Evolutionary conservation across 1,140 invertebrate genomes (phyloP).

Genomic region (Acromyrmex heyeri): DNA sequence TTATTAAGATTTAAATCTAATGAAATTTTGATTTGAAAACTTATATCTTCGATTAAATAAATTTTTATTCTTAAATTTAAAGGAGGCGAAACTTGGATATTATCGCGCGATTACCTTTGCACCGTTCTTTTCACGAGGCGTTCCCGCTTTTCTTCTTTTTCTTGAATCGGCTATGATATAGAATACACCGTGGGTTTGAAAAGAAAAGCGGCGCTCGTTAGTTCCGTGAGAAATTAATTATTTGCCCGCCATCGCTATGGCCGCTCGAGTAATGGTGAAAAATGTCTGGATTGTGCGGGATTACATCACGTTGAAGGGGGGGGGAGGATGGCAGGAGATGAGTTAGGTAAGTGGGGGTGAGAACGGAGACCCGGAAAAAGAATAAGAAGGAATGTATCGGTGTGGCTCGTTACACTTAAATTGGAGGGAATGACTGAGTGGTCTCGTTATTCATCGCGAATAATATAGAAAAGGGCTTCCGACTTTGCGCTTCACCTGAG

Average conservation of each 20-base stretch:
- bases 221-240: slow-evolving; percentile 87
- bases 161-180: slow-evolving; percentile 55
- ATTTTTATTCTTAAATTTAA: slow-evolving; percentile 4
- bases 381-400: slow-evolving; percentile 87
- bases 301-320: slow-evolving; percentile 81
- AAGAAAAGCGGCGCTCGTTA: slow-evolving; percentile 84
- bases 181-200: slow-evolving; percentile 68
- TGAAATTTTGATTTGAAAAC: not conserved
- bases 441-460: slow-evolving; percentile 86
- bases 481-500: slow-evolving; percentile 64
- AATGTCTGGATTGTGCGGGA: slow-evolving; percentile 86
- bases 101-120: slow-evolving; percentile 31
- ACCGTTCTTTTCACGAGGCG: slow-evolving; percentile 19
- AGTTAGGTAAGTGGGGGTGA: slow-evolving; percentile 57
- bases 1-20: not conserved
- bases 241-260: slow-evolving; percentile 83
- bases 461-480: slow-evolving; percentile 84
- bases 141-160: slow-evolving; percentile 34
- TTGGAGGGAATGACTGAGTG: slow-evolving; percentile 87
- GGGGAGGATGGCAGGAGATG: slow-evolving; percentile 47
- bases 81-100: not conserved
- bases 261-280: slow-evolving; percentile 86
- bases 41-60: not conserved
- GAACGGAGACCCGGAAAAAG: slow-evolving; percentile 77
- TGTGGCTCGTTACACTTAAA: slow-evolving; percentile 87